phyloP scores from a whole-genome alignment of 1,140 invertebrate genomes.

The Lithobius niger region DNA sequence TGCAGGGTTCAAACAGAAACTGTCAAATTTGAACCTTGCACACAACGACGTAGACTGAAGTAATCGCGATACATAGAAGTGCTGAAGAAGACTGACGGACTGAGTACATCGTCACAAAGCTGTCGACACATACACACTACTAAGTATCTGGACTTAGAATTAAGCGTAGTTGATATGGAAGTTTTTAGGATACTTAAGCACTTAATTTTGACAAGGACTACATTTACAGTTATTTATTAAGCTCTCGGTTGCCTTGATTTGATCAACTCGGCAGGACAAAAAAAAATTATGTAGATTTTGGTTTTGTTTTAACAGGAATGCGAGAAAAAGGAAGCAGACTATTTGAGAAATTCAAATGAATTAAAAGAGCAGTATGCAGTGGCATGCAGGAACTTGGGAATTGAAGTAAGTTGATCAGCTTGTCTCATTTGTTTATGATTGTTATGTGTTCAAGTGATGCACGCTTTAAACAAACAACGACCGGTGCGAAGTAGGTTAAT shows the following conservation, averaged over 20 bases:
- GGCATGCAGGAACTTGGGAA: slow-evolving; percentile 66
- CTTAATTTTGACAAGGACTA: neutral
- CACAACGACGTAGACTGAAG: too few relatives aligned
- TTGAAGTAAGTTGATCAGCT: slow-evolving; percentile 31
- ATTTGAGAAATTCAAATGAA: slow-evolving; percentile 57
- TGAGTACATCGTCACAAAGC: too few relatives aligned
- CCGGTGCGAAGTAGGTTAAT: too few relatives aligned
- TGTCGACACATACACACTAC: neutral
- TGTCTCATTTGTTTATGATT: slow-evolving; percentile 3
- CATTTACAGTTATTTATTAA: neutral
- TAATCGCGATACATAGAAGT: too few relatives aligned
- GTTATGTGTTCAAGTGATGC: slow-evolving; percentile 44
- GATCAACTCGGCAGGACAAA: neutral
- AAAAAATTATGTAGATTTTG: neutral
- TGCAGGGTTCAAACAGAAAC: too few relatives aligned
- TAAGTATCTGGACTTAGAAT: neutral
- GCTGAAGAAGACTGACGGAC: too few relatives aligned
- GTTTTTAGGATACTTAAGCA: neutral
- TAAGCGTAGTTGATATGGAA: neutral
- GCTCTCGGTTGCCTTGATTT: too few relatives aligned
- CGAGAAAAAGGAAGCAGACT: slow-evolving; percentile 64
- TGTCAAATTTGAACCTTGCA: too few relatives aligned
- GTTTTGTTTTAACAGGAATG: slow-evolving; percentile 45
- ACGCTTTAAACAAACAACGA: too few relatives aligned
- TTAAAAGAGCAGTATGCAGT: slow-evolving; percentile 58